Evolutionary conservation across 92 coral and sea anemone species (phyloP), one percentile per base, ranked within the genome.

Genomic region (Umimayanthus chanpuru): DNA sequence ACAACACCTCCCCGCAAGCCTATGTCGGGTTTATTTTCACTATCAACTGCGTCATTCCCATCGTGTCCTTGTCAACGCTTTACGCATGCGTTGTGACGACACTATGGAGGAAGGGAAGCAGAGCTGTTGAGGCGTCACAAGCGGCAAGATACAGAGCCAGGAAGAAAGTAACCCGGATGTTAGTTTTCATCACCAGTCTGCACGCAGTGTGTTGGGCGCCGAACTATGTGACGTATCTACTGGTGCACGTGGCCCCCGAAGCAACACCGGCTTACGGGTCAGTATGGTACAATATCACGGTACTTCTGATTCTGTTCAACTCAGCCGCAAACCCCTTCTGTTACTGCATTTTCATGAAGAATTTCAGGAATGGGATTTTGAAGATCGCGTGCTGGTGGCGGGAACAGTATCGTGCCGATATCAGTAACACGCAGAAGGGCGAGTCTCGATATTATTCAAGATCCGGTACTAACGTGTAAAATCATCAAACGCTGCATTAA

Each of bases 321-420:
- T 92, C 98, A 38, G 92, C 98, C 23, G 90, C 92, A 21, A 93
- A 94, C 77, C 98, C 98, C 23, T 84, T 94, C 73, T 80, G 92
- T 88, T 93, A 91, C 89, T 91, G 92, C 49, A 86, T 93, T 93
- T 94, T 91, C 90, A 89, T 94, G 96, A 85, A 88, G n/a, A 93
- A 89, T 18, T 88, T 94, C 28, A 90, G 91, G 76, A 75, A 83
- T 21, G 93, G 89, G 41, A 86, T 94, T 74, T 20, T 79, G 39
- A 26, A 55, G 3, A 50, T 50, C 50, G 82, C 36, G 23, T 9
- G 40, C 41, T 26, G 82, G 82, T 79, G 82, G 82, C 82, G 82
- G 23, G 5, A 50, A 47, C 21, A 44, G n/a, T 39, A 26, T 14
- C 77, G 3, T 2, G 20, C 44, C 10, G 77, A 30, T 1, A 14